Base-by-base conservation (phyloP, 2,113 vertebrate genomes). In the Petrocephalus microphthalmus region DNA sequence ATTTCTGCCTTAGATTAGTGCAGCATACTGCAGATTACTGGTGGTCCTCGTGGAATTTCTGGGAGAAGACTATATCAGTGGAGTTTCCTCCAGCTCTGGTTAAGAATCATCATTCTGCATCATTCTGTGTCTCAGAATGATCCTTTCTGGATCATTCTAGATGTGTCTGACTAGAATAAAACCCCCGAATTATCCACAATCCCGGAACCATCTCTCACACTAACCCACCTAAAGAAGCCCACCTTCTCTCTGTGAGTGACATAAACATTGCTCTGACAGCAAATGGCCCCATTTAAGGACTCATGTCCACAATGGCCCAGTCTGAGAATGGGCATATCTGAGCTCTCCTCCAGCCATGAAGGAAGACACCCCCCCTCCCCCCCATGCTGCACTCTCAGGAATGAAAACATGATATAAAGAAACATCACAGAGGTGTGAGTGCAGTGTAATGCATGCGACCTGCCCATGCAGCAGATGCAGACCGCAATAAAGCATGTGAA, bases 371-470 rank as follows among this genome's bases (percentile, higher is more conserved):
- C 7, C 57, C 0, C 2, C n/a, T n/a, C 57, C 19, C 22, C 57
- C 57, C 25, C 25, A 5, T 2, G 25, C 25, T 71, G 64, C 64
- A n/a, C 25, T 4, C 29, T 5, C 67, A 74, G 67, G 13, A 74
- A 74, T 33, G 1, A 74, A 74, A 74, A 37, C 67, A 33, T 71
- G 25, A 33, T 33, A 5, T 71, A 71, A 71, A 15, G 10, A 71
- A 33, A 71, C 25, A 71, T 71, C 25, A 33, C 1, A 11, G 25
- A 71, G 64, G 64, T 17, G 64, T 29, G 4, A 17, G 5, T 7
- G 91, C 91, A 91, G 92, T 91, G 91, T 95, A 95, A 95, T 95
- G 93, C 92, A 87, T 89, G 87, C 91, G 90, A 93, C 93, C 93
- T 90, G 89, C 92, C 90, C 92, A 95, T 94, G 94, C 93, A 90